Evolutionary conservation across 2,113 vertebrate genomes (phyloP).

Genomic region (Nanger granti): DNA sequence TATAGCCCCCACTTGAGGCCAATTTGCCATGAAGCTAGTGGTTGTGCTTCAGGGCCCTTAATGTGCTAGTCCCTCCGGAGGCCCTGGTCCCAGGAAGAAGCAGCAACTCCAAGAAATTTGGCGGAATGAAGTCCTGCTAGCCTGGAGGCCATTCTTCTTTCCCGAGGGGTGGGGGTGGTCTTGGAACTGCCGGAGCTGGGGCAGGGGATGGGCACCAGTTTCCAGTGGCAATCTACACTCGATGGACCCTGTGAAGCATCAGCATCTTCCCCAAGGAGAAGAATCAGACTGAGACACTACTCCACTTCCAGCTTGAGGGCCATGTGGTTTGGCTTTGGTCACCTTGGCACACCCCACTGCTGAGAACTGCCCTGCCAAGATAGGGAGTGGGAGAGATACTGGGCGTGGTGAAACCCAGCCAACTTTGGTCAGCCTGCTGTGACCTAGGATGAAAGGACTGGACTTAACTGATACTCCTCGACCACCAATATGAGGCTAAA

Average conservation of each 20-base stretch:
- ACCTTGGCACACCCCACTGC: background rate
- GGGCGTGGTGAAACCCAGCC: constrained; percentile 6
- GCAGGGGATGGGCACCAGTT: background rate
- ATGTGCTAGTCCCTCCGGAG: background rate
- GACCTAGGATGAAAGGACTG: constrained; percentile 12
- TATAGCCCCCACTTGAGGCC: background rate
- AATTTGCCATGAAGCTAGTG: background rate
- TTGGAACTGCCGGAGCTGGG: background rate
- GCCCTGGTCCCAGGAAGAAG: background rate
- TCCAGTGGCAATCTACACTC: background rate
- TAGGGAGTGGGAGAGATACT: background rate
- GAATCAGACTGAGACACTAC: background rate
- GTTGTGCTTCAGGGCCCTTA: background rate
- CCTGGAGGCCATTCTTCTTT: background rate
- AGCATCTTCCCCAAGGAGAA: background rate
- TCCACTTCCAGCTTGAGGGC: background rate
- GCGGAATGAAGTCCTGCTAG: background rate
- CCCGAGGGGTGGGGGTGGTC: background rate
- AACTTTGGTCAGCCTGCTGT: constrained; percentile 1
- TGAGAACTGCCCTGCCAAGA: constrained; percentile 26
- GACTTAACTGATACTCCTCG: background rate
- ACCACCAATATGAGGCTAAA: background rate
- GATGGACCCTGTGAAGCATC: background rate
- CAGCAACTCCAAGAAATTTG: background rate
- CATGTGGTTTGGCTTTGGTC: constrained; percentile 28